Percentiles rank a stretch among this genome's conserved stretches.
These are phyloP conservation scores for Hetaerina titia DNA, from an alignment of 2,888 invertebrate species.

Conservation along the genomic window DNA sequence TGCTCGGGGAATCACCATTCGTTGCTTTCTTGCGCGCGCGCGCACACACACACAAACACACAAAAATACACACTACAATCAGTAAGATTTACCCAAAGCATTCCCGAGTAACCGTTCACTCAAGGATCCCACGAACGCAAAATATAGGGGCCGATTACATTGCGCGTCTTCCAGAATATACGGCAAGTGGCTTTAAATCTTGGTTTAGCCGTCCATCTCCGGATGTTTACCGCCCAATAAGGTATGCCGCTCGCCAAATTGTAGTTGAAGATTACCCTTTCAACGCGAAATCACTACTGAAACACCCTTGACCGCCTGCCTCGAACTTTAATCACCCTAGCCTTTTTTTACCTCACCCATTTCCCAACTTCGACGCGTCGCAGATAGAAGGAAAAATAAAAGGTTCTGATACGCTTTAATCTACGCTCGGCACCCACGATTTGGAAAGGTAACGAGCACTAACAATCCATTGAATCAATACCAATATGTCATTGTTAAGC, in stretches of 20 bases:
- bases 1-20: too few relatives aligned
- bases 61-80: background rate
- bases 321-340: background rate
- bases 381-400: background rate
- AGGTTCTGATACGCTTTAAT: background rate
- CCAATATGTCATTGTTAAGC: too few relatives aligned
- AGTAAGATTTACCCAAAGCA: background rate
- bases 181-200: background rate
- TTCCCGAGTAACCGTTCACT: background rate
- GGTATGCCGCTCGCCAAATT: background rate
- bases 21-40: too few relatives aligned
- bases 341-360: background rate
- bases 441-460: background rate
- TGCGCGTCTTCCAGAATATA: background rate
- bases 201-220: background rate
- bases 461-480: background rate
- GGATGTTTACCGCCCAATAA: background rate
- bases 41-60: too few relatives aligned
- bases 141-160: background rate
- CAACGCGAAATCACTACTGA: background rate
- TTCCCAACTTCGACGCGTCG: slow-evolving; percentile 12
- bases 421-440: background rate
- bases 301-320: slow-evolving; percentile 29
- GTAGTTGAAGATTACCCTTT: background rate
- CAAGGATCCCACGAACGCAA: background rate